Percentiles rank a stretch among this genome's conserved stretches.
Evolutionary conservation across 2,113 vertebrate species (phyloP).

Genomic region (Mesoclemmys tuberculata): DNA sequence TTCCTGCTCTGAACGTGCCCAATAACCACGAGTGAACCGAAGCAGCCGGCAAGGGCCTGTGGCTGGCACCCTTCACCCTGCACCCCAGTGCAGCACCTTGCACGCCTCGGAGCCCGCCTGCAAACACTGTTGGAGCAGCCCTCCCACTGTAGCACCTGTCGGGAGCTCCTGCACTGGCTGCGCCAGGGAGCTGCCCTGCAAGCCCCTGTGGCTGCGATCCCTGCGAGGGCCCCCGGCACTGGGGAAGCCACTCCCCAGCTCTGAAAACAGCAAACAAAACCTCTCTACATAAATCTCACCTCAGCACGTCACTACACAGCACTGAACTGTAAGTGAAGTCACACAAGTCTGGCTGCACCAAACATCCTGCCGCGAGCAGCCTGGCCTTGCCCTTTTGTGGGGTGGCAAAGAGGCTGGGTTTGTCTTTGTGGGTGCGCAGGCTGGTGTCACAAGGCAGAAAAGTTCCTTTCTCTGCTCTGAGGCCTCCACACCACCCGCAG

Average conservation of each 20-base stretch:
- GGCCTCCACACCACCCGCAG: not conserved
- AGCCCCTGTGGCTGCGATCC: too few relatives aligned
- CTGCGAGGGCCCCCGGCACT: not conserved
- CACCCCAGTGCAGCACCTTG: not conserved
- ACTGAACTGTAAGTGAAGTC: not conserved
- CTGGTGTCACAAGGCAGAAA: not conserved
- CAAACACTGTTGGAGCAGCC: not conserved
- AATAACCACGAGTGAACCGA: not conserved
- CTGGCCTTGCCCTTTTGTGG: not conserved
- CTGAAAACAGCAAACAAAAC: not conserved
- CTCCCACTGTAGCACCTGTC: not conserved
- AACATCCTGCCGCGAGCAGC: fast-evolving
- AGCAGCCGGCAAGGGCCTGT: not conserved
- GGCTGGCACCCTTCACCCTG: not conserved
- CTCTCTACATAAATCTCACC: not conserved
- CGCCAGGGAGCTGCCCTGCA: not conserved
- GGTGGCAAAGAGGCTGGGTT: too few relatives aligned
- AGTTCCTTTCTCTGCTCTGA: not conserved
- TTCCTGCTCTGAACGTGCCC: not conserved
- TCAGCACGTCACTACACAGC: not conserved
- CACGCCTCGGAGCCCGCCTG: not conserved
- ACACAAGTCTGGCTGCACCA: too few relatives aligned
- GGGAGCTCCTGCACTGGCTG: not conserved
- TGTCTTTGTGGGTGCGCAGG: not conserved
- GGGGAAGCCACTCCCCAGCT: not conserved